Conservation (phyloP, 2,113 vertebrate genomes). For the Petrocephalus zakoni region DNA sequence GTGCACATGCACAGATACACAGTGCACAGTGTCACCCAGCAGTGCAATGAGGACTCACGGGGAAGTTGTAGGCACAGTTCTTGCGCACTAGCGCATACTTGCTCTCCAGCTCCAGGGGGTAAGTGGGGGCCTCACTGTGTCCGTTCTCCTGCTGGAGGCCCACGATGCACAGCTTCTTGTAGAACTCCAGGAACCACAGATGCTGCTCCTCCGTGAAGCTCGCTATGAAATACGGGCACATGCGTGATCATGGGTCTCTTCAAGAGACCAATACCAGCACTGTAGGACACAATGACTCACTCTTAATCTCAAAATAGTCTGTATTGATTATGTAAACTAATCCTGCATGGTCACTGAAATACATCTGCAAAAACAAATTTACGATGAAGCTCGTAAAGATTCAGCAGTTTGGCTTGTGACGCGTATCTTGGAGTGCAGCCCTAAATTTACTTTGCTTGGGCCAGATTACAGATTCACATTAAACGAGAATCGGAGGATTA, state of each 20-base stretch:
- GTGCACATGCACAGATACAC: not conserved
- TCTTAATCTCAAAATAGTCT: no score
- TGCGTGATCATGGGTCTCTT: not conserved
- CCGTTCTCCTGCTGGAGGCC: conserved; percentile 83
- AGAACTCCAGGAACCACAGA: conserved; percentile 81
- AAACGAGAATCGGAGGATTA: not conserved
- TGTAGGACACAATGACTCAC: no score
- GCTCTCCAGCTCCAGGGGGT: conserved; percentile 74
- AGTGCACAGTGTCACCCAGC: not conserved
- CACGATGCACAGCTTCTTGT: conserved; percentile 78
- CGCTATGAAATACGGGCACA: conserved; percentile 47
- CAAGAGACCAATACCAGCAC: not conserved
- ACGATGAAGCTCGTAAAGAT: not conserved
- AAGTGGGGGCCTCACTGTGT: conserved; percentile 70
- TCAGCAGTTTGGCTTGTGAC: not conserved
- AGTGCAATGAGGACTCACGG: conserved; percentile 59
- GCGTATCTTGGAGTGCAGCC: not conserved
- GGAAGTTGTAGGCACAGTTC: conserved; percentile 93
- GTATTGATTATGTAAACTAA: no score
- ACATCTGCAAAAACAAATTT: not conserved
- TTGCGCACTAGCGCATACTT: conserved; percentile 78
- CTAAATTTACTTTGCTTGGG: not conserved
- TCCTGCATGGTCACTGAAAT: not conserved
- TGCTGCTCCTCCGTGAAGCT: conserved; percentile 86
- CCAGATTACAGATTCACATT: not conserved